Conservation (phyloP, 1,140 invertebrate species). For the Goniozus legneri region DNA sequence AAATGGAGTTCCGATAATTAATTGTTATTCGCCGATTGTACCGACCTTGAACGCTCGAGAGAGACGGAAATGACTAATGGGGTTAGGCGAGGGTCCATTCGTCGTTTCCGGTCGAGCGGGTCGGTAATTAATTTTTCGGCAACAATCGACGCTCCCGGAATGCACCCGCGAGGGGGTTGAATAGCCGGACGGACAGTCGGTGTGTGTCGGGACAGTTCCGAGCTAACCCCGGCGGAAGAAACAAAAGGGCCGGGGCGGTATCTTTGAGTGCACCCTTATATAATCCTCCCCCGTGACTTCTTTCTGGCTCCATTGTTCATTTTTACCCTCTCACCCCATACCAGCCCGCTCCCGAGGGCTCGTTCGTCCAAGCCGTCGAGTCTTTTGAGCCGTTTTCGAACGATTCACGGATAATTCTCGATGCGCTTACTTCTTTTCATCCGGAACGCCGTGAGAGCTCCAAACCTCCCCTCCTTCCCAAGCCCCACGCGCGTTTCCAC, state of each 20-base stretch:
- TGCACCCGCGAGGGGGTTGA: no score
- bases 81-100: no score
- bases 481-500: neutral
- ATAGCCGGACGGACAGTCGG: no score
- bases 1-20: no score
- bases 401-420: slow-evolving; percentile 46
- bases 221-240: slow-evolving; percentile 21
- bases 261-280: slow-evolving; percentile 33
- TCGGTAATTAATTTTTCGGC: no score
- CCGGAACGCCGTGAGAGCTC: neutral
- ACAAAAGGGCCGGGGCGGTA: slow-evolving; percentile 41
- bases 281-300: slow-evolving; percentile 28
- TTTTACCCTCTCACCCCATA: no score
- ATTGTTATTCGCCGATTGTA: no score
- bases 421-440: slow-evolving; percentile 30
- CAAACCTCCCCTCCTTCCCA: slow-evolving; percentile 4
- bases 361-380: slow-evolving; percentile 36
- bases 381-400: slow-evolving; percentile 43
- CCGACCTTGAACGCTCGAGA: no score
- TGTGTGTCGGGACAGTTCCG: no score
- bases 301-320: slow-evolving; percentile 41
- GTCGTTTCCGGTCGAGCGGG: no score
- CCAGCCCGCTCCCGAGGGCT: slow-evolving; percentile 41
- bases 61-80: no score
- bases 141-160: no score